Evolutionary conservation across 2,113 vertebrate species (phyloP).

Genomic region (Menura novaehollandiae): DNA sequence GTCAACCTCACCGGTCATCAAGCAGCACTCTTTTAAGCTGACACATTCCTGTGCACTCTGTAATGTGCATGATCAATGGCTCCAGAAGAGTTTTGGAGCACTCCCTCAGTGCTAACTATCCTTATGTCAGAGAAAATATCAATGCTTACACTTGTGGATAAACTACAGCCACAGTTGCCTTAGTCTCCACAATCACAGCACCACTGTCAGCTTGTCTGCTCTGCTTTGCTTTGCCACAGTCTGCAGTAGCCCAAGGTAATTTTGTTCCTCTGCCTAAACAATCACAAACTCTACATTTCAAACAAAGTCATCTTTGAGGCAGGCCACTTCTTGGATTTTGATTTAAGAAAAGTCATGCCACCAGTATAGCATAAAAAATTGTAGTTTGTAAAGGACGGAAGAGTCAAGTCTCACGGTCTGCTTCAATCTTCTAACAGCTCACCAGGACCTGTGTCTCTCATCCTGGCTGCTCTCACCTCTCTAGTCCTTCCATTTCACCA

Average conservation of each 20-base stretch:
- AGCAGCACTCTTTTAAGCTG: neutral
- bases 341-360: neutral
- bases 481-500: neutral
- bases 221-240: neutral
- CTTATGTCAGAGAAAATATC: neutral
- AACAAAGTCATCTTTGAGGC: neutral
- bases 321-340: neutral
- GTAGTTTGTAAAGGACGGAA: neutral
- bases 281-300: neutral
- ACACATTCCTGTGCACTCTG: neutral
- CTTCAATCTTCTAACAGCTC: neutral
- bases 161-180: neutral
- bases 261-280: neutral
- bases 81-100: constrained; percentile 5
- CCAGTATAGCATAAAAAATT: neutral
- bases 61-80: neutral
- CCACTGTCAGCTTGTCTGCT: accelerated
- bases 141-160: neutral
- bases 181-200: neutral
- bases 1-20: neutral
- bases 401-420: neutral
- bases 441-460: neutral
- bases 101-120: neutral
- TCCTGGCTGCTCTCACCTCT: neutral
- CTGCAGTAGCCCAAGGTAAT: neutral